These are phyloP conservation scores for Acholoe squamosa DNA, from an alignment of 2,888 invertebrate genomes.

Conservation along the genomic window DNA sequence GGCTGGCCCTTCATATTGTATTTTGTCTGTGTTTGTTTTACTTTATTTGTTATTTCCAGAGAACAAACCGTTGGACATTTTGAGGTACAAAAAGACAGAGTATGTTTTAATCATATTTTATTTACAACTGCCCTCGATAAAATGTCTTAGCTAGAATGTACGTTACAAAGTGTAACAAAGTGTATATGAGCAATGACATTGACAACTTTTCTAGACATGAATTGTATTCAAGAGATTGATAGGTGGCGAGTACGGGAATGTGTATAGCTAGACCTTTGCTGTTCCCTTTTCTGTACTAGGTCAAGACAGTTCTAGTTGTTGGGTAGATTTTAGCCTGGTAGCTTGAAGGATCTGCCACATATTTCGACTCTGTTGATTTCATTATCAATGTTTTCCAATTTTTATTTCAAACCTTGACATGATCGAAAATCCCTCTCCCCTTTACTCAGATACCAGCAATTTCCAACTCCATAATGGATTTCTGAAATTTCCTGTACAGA, in stretches of 20 bases:
- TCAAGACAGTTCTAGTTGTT: conserved; percentile 62
- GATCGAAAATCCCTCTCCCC: neutral
- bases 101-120: conserved; percentile 68
- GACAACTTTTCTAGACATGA: conserved; percentile 43
- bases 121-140: conserved; percentile 52
- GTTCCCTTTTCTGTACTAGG: conserved; percentile 57
- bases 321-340: conserved; percentile 64
- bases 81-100: conserved; percentile 56
- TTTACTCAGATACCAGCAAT: conserved; percentile 58
- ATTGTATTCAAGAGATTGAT: conserved; percentile 54
- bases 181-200: conserved; percentile 42
- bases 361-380: conserved; percentile 32
- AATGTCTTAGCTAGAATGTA: conserved; percentile 64
- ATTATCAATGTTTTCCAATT: neutral
- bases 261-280: conserved; percentile 61
- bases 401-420: conserved; percentile 46
- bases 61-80: conserved; percentile 63
- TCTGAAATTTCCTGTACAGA: conserved; percentile 69
- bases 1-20: conserved; percentile 46
- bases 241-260: conserved; percentile 26
- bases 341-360: conserved; percentile 15
- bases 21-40: conserved; percentile 61
- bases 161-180: conserved; percentile 41
- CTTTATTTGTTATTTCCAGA: conserved; percentile 28
- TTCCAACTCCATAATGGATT: conserved; percentile 57